These are phyloP conservation scores for Pyrgilauda ruficollis DNA, from an alignment of 2,113 vertebrate species.

Conservation along the genomic window DNA sequence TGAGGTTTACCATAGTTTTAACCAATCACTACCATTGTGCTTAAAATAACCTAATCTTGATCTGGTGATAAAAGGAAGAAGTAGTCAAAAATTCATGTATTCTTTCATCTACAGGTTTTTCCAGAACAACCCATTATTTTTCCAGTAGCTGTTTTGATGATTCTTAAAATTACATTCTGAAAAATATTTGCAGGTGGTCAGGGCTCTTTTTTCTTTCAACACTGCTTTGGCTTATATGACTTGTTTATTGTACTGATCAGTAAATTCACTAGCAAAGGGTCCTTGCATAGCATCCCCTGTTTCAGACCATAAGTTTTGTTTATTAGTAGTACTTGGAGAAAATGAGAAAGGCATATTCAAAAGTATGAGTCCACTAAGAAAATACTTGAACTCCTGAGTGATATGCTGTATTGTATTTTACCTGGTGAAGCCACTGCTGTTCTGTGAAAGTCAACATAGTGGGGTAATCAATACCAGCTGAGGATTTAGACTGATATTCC, in stretches of 20 bases:
- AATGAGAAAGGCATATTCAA: not conserved
- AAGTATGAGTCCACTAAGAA: not conserved
- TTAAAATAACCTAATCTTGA: slow-evolving; percentile 52
- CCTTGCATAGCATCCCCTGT: not conserved
- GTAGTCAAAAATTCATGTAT: not conserved
- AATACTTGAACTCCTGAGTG: not conserved
- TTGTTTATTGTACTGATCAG: not conserved
- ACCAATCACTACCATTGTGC: slow-evolving; percentile 13
- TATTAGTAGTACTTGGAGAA: not conserved
- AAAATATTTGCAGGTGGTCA: not conserved
- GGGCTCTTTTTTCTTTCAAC: not conserved
- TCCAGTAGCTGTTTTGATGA: not conserved
- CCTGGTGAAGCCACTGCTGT: not conserved
- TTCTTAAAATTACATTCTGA: not conserved
- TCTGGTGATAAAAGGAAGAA: not conserved
- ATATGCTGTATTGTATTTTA: not conserved
- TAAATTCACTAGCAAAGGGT: accelerated
- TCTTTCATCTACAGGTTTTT: not conserved
- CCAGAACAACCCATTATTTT: not conserved
- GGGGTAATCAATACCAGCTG: not conserved
- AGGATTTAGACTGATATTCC: not conserved
- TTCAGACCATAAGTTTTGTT: not conserved
- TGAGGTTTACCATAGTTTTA: slow-evolving; percentile 13
- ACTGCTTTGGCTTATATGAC: not conserved
- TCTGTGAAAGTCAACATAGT: not conserved